Evolutionary conservation across 2,888 invertebrate genomes (phyloP).

Genomic region (Cerastis leucographa): DNA sequence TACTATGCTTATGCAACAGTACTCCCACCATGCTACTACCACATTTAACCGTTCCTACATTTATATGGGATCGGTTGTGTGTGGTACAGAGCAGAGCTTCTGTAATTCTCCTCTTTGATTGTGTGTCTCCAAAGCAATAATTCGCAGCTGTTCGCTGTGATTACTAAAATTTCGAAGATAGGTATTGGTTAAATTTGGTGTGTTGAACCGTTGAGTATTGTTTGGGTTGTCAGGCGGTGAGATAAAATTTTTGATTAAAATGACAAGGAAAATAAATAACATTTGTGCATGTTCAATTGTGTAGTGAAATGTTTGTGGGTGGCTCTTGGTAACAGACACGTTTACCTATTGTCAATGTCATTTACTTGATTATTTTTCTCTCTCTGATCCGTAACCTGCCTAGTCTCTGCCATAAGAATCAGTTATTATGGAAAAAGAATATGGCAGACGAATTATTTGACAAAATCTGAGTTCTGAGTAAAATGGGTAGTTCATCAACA

Average conservation of each 20-base stretch:
- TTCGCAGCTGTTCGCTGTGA: constrained; percentile 62
- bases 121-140: constrained; percentile 54
- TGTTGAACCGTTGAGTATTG: constrained; percentile 39
- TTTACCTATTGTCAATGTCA: neutral
- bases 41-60: no score
- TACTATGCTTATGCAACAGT: no score
- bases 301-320: neutral
- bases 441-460: neutral
- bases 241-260: constrained; percentile 51
- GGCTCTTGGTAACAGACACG: neutral
- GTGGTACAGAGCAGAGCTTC: constrained; percentile 30
- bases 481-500: no score
- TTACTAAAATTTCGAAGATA: constrained; percentile 61
- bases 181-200: constrained; percentile 54
- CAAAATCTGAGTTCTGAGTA: no score
- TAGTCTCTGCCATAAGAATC: neutral
- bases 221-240: constrained; percentile 21
- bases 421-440: neutral
- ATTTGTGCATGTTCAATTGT: neutral
- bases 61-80: no score
- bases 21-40: no score
- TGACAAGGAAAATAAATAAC: constrained; percentile 18
- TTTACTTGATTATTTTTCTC: neutral
- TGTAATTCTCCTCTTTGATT: constrained; percentile 5
- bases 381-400: neutral